Evolutionary conservation across 2,797 vertebrate genomes (phyloP).

Genomic region (Acanthiza pusilla): DNA sequence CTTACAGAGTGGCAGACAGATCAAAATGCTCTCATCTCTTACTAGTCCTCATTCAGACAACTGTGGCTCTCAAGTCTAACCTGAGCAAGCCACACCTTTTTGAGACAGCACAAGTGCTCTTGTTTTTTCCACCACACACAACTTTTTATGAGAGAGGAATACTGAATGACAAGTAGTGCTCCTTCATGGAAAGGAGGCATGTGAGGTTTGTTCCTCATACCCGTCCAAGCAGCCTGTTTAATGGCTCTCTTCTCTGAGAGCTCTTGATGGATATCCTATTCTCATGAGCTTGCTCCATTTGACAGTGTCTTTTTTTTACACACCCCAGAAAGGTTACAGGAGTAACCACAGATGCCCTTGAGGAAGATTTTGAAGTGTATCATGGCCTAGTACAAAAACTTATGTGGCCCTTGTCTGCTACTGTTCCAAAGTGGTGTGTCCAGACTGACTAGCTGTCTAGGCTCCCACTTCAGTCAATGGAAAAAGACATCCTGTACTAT

Average conservation of each 20-base stretch:
- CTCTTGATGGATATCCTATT: not conserved
- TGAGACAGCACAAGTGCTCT: not conserved
- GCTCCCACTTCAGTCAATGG: not conserved
- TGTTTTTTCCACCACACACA: not conserved
- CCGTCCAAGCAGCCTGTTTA: not conserved
- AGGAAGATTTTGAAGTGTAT: not conserved
- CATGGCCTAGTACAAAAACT: not conserved
- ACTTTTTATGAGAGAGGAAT: not conserved
- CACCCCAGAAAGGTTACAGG: not conserved
- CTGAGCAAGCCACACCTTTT: not conserved
- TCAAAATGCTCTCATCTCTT: constrained; percentile 1
- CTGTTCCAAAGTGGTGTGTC: not conserved
- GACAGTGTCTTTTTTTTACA: not conserved
- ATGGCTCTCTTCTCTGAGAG: not conserved
- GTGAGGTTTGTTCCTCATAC: not conserved
- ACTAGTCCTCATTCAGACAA: not conserved
- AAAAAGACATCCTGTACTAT: not conserved
- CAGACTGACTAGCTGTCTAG: not conserved
- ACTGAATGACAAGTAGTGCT: not conserved
- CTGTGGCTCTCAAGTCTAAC: not conserved
- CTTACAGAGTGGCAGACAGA: not conserved
- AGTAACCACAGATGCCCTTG: not conserved
- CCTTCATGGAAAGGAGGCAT: not conserved
- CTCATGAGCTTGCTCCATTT: not conserved
- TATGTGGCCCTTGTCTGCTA: not conserved